Base-by-base conservation (phyloP, 1,140 invertebrate genomes). In the Latrodectus geometricus region DNA sequence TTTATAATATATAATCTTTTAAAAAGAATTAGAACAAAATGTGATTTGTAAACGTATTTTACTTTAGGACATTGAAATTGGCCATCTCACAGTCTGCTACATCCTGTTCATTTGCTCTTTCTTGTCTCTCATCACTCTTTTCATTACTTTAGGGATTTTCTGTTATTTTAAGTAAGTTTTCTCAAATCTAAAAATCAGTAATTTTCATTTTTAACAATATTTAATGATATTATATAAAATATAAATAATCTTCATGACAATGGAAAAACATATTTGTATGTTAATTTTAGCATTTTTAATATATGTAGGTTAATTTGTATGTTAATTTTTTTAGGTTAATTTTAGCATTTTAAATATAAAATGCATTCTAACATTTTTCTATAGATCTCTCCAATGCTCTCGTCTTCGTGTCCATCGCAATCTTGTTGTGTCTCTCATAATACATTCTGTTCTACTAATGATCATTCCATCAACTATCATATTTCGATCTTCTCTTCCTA, bases 321-420 rank as follows among this genome's bases (percentile, higher is more conserved):
- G 0, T 8, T 11, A 8, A 61, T 17, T 4, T 61, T 11, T n/a
- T n/a, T n/a, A n/a, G n/a, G n/a, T n/a, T n/a, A 61, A 8, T 17
- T 61, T 14, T 61, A 61, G 17, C 5, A 35, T 35, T 35, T 14
- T 56, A 56, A 61, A 4, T 61, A 61, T 8, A 61, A 3, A 17
- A 61, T 23, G 12, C 15, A 7, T 49, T n/a, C 56, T 7, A 23
- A 23, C 20, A 20, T 17, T 72, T 70, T 79, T 69, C 61, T 81
- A 61, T 89, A 93, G 92, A 89, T 92, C 90, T 88, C 89, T 93
- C 5, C 89, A 91, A 50, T 92, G 92, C 83, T 90, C 92, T 48
- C 90, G 92, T 9, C 91, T 93, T 82, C 91, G 90, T 17, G 92
- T 93, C 9, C 92, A 93, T 80, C 91, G 91, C 85, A 92, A 93